Percentiles rank a stretch among this genome's conserved stretches.
Evolutionary conservation across 2,888 invertebrate genomes (phyloP).

Genomic region (Drosophila subsilvestris): DNA sequence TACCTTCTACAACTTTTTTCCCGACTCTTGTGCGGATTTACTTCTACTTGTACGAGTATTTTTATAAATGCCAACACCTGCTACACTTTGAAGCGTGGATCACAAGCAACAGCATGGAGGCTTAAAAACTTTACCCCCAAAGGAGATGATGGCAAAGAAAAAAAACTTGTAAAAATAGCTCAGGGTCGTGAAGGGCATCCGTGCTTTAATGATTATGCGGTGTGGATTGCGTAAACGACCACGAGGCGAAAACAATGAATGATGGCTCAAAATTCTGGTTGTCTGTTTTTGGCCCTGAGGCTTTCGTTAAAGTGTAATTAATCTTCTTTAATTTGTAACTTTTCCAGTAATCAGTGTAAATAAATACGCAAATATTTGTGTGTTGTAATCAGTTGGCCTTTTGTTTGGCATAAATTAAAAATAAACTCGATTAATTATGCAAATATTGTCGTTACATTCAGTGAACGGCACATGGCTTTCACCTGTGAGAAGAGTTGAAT

Average conservation of each 20-base stretch:
- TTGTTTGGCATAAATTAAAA: conserved; percentile 73
- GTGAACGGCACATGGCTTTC: not conserved
- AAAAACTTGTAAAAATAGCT: conserved; percentile 32
- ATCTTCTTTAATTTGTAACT: conserved; percentile 62
- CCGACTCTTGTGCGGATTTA: conserved; percentile 26
- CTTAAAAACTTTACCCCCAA: conserved; percentile 59
- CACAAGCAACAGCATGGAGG: conserved; percentile 53
- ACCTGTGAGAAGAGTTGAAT: conserved; percentile 25
- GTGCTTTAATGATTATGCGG: conserved; percentile 12
- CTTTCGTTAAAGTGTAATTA: conserved; percentile 67
- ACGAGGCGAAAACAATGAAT: conserved; percentile 49
- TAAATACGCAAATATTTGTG: conserved; percentile 18
- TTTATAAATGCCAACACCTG: conserved; percentile 66
- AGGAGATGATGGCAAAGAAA: not conserved
- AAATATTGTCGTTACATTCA: conserved; percentile 60
- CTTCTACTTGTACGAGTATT: conserved; percentile 12
- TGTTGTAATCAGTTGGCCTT: conserved; percentile 66
- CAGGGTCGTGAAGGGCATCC: conserved; percentile 32
- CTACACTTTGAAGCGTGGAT: conserved; percentile 64
- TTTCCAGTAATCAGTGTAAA: conserved; percentile 38
- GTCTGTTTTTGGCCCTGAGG: conserved; percentile 5
- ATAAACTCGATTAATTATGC: conserved; percentile 77
- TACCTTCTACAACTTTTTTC: conserved; percentile 37
- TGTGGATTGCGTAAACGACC: conserved; percentile 21
- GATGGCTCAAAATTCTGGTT: conserved; percentile 7